Conservation (phyloP, 1,140 invertebrate genomes). For the Calephelis virginiensis region DNA sequence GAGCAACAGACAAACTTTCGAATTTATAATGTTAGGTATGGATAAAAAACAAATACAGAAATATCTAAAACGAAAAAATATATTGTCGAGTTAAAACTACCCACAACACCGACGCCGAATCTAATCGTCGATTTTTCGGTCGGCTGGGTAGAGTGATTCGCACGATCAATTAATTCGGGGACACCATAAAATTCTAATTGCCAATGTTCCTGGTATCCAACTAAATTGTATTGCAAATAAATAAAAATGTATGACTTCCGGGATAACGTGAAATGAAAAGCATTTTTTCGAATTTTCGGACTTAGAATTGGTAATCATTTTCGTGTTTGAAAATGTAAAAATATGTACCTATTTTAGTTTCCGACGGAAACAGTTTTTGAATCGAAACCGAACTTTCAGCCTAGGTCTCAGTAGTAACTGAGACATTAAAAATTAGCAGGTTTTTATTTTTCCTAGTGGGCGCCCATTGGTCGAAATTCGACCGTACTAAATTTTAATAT, state of each 20-base stretch:
- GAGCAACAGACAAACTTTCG: too few species aligned
- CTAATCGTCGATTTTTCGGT: slow-evolving; percentile 12
- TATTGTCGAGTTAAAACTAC: not conserved
- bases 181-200: slow-evolving; percentile 13
- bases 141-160: slow-evolving; percentile 8
- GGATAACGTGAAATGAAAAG: slow-evolving; percentile 2
- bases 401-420: too few species aligned
- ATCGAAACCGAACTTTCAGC: too few species aligned
- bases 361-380: too few species aligned
- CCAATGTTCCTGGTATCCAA: not conserved
- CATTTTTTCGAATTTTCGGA: not conserved
- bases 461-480: too few species aligned
- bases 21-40: too few species aligned
- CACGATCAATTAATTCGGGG: slow-evolving; percentile 10
- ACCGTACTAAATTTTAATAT: too few species aligned
- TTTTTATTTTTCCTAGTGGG: too few species aligned
- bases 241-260: slow-evolving; percentile 1
- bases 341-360: too few species aligned
- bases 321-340: not conserved
- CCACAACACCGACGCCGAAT: not conserved
- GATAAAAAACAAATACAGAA: not conserved
- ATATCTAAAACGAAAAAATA: not conserved
- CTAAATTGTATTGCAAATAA: slow-evolving; percentile 11
- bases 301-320: not conserved
- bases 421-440: too few species aligned